Evolutionary conservation across 2,797 vertebrate species (phyloP).

Genomic region (Nyctibius grandis): DNA sequence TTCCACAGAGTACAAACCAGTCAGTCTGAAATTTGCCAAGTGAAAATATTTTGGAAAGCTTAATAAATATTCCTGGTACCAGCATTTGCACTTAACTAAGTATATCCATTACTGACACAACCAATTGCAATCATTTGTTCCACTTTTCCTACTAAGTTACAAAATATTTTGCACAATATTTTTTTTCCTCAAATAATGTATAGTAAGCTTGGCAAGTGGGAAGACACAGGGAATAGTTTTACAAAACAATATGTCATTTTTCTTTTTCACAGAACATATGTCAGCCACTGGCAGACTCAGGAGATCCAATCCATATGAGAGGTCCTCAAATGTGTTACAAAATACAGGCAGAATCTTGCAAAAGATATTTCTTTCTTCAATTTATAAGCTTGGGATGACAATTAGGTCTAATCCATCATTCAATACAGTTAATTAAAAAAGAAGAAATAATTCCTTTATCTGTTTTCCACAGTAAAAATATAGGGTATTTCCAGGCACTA

Average conservation of each 20-base stretch:
- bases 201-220: conserved; percentile 10
- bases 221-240: conserved; percentile 14
- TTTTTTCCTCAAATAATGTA: not conserved
- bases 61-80: not conserved
- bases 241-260: conserved; percentile 20
- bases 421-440: not conserved
- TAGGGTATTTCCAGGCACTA: not conserved
- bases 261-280: conserved; percentile 27
- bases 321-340: not conserved
- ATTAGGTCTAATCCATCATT: not conserved
- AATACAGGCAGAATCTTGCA: not conserved
- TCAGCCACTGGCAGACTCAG: conserved; percentile 11
- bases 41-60: not conserved
- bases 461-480: not conserved
- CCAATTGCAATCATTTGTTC: not conserved
- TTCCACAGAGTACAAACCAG: not conserved
- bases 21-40: not conserved
- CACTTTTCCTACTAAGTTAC: not conserved
- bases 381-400: not conserved
- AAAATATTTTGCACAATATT: not conserved
- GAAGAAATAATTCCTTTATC: not conserved
- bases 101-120: not conserved
- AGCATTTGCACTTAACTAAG: not conserved
- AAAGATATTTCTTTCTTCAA: not conserved
- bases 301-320: conserved; percentile 41